phyloP scores from a whole-genome alignment of 2,113 vertebrate genomes.

The Colaptes auratus region DNA sequence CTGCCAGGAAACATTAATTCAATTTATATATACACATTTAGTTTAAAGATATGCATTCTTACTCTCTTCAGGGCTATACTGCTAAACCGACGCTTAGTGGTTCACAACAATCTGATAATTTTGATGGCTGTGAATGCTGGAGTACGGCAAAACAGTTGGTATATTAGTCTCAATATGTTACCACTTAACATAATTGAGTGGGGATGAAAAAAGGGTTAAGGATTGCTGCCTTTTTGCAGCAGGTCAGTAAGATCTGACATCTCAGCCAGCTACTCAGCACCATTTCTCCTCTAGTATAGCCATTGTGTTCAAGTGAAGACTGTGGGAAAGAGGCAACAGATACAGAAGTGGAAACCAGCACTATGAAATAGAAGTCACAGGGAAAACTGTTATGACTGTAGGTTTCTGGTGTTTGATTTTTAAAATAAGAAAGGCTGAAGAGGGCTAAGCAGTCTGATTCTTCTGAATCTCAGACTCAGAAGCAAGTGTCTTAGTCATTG shows the following conservation, averaged over 20 bases:
- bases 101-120: background rate
- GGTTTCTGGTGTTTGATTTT: background rate
- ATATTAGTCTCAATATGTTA: background rate
- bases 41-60: background rate
- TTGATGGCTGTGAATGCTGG: background rate
- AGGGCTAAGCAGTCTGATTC: background rate
- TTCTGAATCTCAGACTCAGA: background rate
- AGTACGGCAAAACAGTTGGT: background rate
- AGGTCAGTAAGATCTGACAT: background rate
- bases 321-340: background rate
- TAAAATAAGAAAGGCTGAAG: background rate
- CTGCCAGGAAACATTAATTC: constrained; percentile 13
- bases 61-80: background rate
- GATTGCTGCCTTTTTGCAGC: background rate
- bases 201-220: background rate
- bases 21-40: background rate
- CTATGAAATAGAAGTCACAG: background rate
- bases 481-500: background rate
- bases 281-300: background rate
- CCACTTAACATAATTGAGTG: background rate
- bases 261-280: background rate
- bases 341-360: background rate
- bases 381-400: background rate
- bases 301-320: background rate
- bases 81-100: background rate